These are phyloP conservation scores for Crotalus helleri DNA, from an alignment of 2,113 vertebrate genomes.

Conservation along the genomic window DNA sequence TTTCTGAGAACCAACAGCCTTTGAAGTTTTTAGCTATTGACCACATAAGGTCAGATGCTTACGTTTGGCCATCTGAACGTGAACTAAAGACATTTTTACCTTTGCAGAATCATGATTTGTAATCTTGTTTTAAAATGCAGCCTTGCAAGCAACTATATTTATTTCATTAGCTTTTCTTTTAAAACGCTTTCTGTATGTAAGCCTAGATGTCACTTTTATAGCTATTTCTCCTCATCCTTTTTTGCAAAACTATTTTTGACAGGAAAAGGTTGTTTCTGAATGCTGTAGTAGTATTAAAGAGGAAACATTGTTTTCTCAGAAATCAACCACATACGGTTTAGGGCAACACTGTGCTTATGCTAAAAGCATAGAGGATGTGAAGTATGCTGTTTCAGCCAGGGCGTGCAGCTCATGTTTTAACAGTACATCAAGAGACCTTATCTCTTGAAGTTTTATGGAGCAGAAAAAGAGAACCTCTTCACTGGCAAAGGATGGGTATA, in stretches of 20 bases:
- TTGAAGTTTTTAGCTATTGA: neutral
- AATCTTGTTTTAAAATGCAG: neutral
- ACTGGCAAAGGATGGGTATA: neutral
- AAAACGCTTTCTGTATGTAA: neutral
- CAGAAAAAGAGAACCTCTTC: neutral
- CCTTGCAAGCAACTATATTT: neutral
- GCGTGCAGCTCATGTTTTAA: conserved; percentile 40
- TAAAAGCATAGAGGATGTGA: conserved; percentile 30
- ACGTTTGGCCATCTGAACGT: neutral
- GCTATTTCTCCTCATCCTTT: neutral
- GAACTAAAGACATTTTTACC: neutral
- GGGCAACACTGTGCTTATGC: conserved; percentile 8
- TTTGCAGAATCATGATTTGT: neutral
- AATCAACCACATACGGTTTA: neutral
- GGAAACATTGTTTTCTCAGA: conserved; percentile 32
- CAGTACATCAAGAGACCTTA: conserved; percentile 31
- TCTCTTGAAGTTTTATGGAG: neutral
- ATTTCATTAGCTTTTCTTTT: neutral
- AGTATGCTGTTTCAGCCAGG: conserved; percentile 26
- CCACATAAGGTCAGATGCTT: neutral
- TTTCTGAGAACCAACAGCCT: neutral
- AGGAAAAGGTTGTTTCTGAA: conserved; percentile 6
- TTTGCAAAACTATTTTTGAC: conserved; percentile 6
- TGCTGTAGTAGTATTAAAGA: neutral
- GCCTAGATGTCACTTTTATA: no score